These are phyloP conservation scores for Echeneis naucrates DNA, from an alignment of 2,797 vertebrate species.

Conservation along the genomic window DNA sequence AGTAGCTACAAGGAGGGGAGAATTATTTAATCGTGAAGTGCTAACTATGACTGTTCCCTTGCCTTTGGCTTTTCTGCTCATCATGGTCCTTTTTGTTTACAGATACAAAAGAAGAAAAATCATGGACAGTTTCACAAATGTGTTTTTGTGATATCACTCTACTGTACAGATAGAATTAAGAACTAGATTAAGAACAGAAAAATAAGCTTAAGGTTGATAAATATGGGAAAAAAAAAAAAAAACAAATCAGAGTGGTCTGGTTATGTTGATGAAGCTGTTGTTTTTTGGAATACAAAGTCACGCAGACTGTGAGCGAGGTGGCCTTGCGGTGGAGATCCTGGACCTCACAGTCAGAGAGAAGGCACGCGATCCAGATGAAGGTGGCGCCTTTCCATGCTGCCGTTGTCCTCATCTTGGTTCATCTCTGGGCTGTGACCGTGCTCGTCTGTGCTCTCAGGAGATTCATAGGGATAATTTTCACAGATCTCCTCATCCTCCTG, in stretches of 20 bases:
- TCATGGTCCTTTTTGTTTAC: conserved; percentile 67
- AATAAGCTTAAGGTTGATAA: conserved; percentile 56
- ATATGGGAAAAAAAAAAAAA: conserved; percentile 46
- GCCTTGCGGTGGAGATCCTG: conserved; percentile 30
- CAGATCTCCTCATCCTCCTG: conserved; percentile 94
- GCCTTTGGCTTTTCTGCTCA: conserved; percentile 80
- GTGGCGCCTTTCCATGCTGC: conserved; percentile 87
- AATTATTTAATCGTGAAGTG: conserved; percentile 70
- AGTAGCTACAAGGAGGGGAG: conserved; percentile 50
- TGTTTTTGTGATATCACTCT: conserved; percentile 62
- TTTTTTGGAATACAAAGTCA: conserved; percentile 66
- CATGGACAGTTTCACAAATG: conserved; percentile 64
- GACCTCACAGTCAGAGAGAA: conserved; percentile 81
- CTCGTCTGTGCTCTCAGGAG: conserved; percentile 93
- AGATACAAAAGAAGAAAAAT: conserved; percentile 67
- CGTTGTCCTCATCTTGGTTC: conserved; percentile 87
- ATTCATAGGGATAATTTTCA: conserved; percentile 88
- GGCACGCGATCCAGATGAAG: conserved; percentile 84
- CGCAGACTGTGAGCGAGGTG: conserved; percentile 48
- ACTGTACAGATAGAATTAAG: conserved; percentile 72
- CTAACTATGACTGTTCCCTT: conserved; percentile 77
- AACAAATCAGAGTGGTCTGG: conserved; percentile 73
- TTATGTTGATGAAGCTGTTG: conserved; percentile 70
- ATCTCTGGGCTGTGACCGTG: conserved; percentile 93
- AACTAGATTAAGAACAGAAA: conserved; percentile 51